Conservation (phyloP, 2,113 vertebrate genomes). For the Tinamus guttatus region DNA sequence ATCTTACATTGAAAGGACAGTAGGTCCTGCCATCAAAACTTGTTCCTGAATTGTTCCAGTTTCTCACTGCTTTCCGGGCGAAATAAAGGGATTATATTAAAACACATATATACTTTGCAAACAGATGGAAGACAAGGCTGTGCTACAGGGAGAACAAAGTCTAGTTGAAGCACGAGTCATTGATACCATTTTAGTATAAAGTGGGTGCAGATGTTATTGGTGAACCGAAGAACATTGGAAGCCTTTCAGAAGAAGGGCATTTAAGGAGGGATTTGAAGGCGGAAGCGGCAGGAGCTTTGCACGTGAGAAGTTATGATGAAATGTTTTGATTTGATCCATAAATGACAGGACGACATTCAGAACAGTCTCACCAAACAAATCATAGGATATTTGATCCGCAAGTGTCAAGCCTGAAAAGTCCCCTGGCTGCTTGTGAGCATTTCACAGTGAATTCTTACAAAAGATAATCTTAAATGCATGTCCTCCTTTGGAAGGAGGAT, state of each 20-base stretch:
- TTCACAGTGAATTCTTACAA: slow-evolving; percentile 32
- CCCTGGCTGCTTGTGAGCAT: slow-evolving; percentile 39
- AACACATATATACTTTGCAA: background rate
- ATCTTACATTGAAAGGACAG: background rate
- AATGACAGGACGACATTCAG: slow-evolving; percentile 63
- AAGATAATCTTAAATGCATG: slow-evolving; percentile 25
- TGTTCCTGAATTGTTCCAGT: background rate
- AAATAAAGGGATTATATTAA: background rate
- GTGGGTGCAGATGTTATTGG: slow-evolving; percentile 60
- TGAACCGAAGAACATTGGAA: slow-evolving; percentile 49
- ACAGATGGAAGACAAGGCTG: background rate
- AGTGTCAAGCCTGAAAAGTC: slow-evolving; percentile 50
- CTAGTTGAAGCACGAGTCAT: slow-evolving; percentile 17
- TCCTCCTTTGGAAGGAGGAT: slow-evolving; percentile 23
- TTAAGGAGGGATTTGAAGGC: slow-evolving; percentile 69
- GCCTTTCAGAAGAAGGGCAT: slow-evolving; percentile 65
- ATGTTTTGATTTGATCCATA: slow-evolving; percentile 56
- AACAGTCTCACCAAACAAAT: slow-evolving; percentile 56
- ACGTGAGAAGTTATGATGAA: slow-evolving; percentile 57
- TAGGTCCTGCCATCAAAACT: background rate
- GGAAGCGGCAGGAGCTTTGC: slow-evolving; percentile 66
- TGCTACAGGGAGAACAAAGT: background rate
- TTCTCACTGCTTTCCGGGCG: background rate
- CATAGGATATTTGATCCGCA: slow-evolving; percentile 50
- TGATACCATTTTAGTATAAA: slow-evolving; percentile 54